phyloP scores from a whole-genome alignment of 2,797 vertebrate species.

The Benthosema pterotum region DNA sequence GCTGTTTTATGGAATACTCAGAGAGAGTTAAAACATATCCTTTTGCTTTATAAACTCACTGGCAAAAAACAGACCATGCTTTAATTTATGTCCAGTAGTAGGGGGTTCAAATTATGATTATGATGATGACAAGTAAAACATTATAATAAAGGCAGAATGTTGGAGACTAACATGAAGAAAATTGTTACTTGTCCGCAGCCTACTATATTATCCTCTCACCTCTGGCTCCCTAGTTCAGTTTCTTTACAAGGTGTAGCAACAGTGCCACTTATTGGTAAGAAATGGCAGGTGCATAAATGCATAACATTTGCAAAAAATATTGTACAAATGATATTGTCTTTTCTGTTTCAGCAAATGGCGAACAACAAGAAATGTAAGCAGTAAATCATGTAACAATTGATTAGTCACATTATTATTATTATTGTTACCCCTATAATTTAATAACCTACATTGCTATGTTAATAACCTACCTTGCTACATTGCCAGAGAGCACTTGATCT shows the following conservation, averaged over 20 bases:
- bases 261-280: conserved; percentile 57
- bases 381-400: background rate
- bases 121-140: too few relatives aligned
- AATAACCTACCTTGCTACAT: background rate
- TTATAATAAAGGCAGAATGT: too few relatives aligned
- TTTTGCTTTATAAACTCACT: too few relatives aligned
- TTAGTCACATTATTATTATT: background rate
- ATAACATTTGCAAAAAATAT: background rate
- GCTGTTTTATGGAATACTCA: conserved; percentile 3
- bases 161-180: too few relatives aligned
- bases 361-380: conserved; percentile 44
- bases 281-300: background rate
- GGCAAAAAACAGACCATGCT: too few relatives aligned
- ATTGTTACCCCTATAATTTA: background rate
- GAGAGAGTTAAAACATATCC: too few relatives aligned
- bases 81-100: too few relatives aligned
- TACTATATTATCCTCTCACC: too few relatives aligned
- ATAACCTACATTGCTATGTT: background rate
- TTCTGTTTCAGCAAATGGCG: conserved; percentile 44
- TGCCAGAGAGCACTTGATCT: background rate
- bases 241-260: conserved; percentile 17
- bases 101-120: too few relatives aligned
- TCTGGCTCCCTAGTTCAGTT: too few relatives aligned
- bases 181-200: too few relatives aligned
- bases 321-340: conserved; percentile 1